Percentiles rank a stretch among this genome's conserved stretches.
Conservation (phyloP, 2,797 vertebrate genomes). For the Oryzias dopingdopingensis region DNA sequence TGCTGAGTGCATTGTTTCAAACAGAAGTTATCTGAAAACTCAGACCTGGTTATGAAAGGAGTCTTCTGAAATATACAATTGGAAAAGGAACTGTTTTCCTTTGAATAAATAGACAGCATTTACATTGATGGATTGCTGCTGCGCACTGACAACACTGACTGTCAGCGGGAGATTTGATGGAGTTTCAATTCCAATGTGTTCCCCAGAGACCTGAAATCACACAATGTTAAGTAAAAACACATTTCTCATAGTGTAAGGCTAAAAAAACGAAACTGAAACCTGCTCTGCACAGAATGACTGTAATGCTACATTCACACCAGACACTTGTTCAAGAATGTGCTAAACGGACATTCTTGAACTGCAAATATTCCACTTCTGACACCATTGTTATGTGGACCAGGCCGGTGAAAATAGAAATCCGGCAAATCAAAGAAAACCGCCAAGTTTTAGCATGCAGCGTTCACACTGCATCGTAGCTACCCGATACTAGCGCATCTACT, state of each 20-base stretch:
- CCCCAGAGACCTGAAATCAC: constrained; percentile 28
- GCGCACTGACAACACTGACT: constrained; percentile 55
- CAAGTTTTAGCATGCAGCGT: too few relatives aligned
- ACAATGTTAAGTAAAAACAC: constrained; percentile 10
- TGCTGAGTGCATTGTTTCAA: constrained; percentile 33
- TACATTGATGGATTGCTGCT: constrained; percentile 54
- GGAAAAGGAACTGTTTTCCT: constrained; percentile 19
- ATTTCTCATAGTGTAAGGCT: background rate
- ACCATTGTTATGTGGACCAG: too few relatives aligned
- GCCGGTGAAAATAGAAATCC: too few relatives aligned
- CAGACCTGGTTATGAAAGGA: constrained; percentile 42
- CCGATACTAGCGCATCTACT: too few relatives aligned
- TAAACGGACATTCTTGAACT: too few relatives aligned
- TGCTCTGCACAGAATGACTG: constrained; percentile 6
- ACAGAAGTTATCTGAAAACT: constrained; percentile 32
- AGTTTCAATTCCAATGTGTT: constrained; percentile 21
- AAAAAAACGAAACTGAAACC: constrained; percentile 11
- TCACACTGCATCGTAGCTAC: too few relatives aligned
- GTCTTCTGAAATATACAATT: constrained; percentile 42
- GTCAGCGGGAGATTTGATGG: constrained; percentile 54
- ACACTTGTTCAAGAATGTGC: too few relatives aligned
- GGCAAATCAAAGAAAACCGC: too few relatives aligned
- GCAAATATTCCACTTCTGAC: too few relatives aligned
- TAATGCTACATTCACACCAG: background rate
- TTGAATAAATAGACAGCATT: constrained; percentile 37